These are phyloP conservation scores for Sula dactylatra DNA, from an alignment of 2,113 vertebrate species.

Conservation along the genomic window DNA sequence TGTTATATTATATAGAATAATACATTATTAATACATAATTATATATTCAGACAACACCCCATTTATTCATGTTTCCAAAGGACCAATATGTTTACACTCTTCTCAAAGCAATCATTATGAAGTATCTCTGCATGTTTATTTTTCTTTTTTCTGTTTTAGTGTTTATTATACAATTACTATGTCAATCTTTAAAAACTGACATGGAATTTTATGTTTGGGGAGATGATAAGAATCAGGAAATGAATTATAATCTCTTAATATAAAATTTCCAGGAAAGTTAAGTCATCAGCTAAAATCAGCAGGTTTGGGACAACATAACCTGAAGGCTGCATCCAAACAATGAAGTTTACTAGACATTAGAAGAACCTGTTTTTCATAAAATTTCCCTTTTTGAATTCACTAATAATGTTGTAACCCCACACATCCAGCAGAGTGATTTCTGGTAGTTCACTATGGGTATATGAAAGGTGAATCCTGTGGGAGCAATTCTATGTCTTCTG, in stretches of 20 bases:
- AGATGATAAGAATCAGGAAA: neutral
- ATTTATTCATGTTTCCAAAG: neutral
- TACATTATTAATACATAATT: too few species aligned
- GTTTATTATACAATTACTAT: neutral
- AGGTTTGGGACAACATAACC: neutral
- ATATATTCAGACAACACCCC: neutral
- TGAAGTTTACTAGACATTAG: neutral
- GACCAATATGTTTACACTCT: neutral
- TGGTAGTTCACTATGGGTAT: neutral
- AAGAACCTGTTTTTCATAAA: neutral
- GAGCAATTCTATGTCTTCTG: neutral
- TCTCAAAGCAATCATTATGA: neutral
- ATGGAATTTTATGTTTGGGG: neutral
- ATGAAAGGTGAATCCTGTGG: too few species aligned
- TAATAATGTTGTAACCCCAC: neutral
- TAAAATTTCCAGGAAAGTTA: neutral
- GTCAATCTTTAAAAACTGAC: neutral
- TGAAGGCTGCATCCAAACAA: neutral
- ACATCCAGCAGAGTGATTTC: neutral
- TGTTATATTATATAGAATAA: too few species aligned
- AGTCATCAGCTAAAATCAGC: neutral
- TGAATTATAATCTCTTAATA: neutral
- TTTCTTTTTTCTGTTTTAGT: neutral
- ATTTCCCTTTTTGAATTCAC: neutral
- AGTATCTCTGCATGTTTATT: neutral